Base-by-base conservation (phyloP, 2,888 invertebrate species). In the Coleophora flavipennella region DNA sequence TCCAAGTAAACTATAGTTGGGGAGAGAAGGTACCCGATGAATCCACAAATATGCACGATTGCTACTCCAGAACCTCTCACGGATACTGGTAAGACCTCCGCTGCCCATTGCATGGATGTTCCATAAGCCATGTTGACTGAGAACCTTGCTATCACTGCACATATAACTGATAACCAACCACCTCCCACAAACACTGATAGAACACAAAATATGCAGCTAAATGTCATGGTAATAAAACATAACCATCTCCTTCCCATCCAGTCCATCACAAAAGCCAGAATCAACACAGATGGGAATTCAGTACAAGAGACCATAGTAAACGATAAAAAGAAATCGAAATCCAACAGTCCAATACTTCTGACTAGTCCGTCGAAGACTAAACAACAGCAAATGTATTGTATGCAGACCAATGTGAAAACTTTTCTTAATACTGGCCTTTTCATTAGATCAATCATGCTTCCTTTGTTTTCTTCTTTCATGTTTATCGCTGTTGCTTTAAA, bases 321-420 rank as follows among this genome's bases (percentile, higher is more conserved):
- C 8, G 73, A 71, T n/a, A 67, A 6, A 38, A 75, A 74, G 39
- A 65, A 72, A 43, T 75, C 61, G 13, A 64, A 74, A 9, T 69
- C 57, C 37, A 74, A 41, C 14, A 59, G 62, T 2, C 66, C 65
- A 14, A 73, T 49, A 43, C 63, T 67, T 41, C 74, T 61, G 1
- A 73, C 60, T 28, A 73, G 46, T 10, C 61, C 64, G 46, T 74
- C 74, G 8, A 71, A 71, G 0, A 67, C 63, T 0, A 71, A 59
- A 1, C 51, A 53, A 40, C 68, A 65, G 37, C 66, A 68, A 58
- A 68, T 62, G 38, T 57, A 68, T 36, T 59, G 59, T n/a, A 74
- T 35, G 49, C 68, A 67, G 10, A 66, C 48, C 14, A 60, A 50
- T 35, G 71, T 53, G 33, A 74, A 65, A 40, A 59, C 57, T 26